Percentiles rank a stretch among this genome's conserved stretches.
phyloP scores from a whole-genome alignment of 1,140 invertebrate species.

The Ceratina australensis region DNA sequence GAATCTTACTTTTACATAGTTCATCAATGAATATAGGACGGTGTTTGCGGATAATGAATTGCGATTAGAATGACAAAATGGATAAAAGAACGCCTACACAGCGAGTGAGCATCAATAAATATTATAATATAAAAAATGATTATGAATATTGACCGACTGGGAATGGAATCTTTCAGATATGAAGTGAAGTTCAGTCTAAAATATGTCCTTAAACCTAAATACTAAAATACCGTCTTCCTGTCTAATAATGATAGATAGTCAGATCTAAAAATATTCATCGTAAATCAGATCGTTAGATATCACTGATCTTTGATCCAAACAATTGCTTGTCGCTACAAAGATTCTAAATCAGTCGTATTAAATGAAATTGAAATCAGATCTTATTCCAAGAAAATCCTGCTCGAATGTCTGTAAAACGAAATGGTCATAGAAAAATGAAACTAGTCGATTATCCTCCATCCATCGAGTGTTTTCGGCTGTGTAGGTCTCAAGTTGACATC shows the following conservation, averaged over 20 bases:
- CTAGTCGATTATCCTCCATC: neutral
- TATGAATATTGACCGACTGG: neutral
- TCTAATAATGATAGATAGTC: neutral
- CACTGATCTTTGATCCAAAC: neutral
- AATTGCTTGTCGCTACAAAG: neutral
- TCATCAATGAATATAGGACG: neutral
- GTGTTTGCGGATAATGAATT: neutral
- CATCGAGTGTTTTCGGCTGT: constrained; percentile 21
- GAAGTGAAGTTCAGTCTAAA: neutral
- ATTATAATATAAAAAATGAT: no score
- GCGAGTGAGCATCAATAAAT: constrained; percentile 16
- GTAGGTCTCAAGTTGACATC: constrained; percentile 20
- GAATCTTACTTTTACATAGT: neutral
- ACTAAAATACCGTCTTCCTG: neutral
- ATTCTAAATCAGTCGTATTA: neutral
- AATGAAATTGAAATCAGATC: neutral
- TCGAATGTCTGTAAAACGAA: neutral
- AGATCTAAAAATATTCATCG: neutral
- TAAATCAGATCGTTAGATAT: no score
- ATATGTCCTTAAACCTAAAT: neutral
- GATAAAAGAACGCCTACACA: constrained; percentile 26
- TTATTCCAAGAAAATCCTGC: neutral
- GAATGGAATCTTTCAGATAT: constrained; percentile 5
- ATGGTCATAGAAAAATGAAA: neutral
- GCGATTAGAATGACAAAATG: neutral